Evolutionary conservation across 1,140 invertebrate species (phyloP).

Genomic region (Leptopilina clavipes): DNA sequence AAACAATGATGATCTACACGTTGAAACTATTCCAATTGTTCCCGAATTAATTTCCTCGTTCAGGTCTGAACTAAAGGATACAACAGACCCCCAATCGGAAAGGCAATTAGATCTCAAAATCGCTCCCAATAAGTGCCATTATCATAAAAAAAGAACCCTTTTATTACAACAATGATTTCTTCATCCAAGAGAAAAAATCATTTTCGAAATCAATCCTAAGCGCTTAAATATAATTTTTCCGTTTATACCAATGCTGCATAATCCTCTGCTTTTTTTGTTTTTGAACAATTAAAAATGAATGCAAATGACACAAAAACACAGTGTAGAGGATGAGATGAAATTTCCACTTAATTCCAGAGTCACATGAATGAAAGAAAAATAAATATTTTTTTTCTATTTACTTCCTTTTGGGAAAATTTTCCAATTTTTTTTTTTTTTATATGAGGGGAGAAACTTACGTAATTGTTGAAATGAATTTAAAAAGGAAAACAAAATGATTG

Average conservation of each 20-base stretch:
- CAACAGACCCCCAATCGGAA: slow-evolving; percentile 14
- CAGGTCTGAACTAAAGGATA: slow-evolving; percentile 19
- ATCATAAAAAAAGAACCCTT: not conserved
- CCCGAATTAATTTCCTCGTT: slow-evolving; percentile 25
- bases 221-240: too few species aligned
- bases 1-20: slow-evolving; percentile 18
- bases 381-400: not conserved
- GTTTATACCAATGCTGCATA: not conserved
- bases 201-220: too few species aligned
- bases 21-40: slow-evolving; percentile 32
- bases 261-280: not conserved
- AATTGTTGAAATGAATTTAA: not conserved
- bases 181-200: too few species aligned
- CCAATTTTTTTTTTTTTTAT: too few species aligned
- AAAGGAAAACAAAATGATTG: slow-evolving; percentile 1
- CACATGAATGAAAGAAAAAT: not conserved
- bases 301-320: not conserved
- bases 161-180: not conserved
- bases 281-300: not conserved
- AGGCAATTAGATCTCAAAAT: slow-evolving; percentile 22
- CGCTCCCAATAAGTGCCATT: not conserved
- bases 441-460: slow-evolving; percentile 10
- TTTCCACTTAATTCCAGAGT: not conserved
- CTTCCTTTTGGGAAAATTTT: too few species aligned
- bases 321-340: not conserved